A percentile compares a stretch with the other conserved stretches of the same genome.
phyloP scores from a whole-genome alignment of 1,140 invertebrate genomes.

The Rhagoletis pomonella region DNA sequence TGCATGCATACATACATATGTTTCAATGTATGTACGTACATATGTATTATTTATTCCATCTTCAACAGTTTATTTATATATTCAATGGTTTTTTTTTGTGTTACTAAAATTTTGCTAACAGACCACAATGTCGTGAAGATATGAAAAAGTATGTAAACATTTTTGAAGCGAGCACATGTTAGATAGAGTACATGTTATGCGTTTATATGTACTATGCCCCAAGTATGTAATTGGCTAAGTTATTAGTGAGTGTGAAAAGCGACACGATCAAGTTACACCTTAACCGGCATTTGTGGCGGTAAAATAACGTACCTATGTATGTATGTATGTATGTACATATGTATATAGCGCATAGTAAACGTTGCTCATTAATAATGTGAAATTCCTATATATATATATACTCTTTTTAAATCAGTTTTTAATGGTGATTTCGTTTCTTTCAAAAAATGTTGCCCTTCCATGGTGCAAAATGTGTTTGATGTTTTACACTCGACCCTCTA shows the following conservation, averaged over 20 bases:
- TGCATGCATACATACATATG: background rate
- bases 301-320: background rate
- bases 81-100: too few species aligned
- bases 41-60: too few species aligned
- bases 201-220: background rate
- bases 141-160: background rate
- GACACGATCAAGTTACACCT: constrained; percentile 13
- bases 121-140: too few species aligned
- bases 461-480: too few species aligned
- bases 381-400: background rate
- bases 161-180: background rate
- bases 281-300: background rate
- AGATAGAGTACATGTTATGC: background rate
- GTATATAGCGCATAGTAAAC: background rate
- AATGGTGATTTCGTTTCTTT: too few species aligned
- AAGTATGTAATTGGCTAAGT: background rate
- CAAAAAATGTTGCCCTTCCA: too few species aligned
- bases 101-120: too few species aligned
- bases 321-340: background rate
- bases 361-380: background rate
- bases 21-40: background rate
- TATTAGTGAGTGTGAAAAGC: constrained; percentile 11
- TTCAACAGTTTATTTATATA: too few species aligned
- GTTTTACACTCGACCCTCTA: too few species aligned
- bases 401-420: too few species aligned